A percentile compares a stretch with the other conserved stretches of the same genome.
Conservation (phyloP, 2,797 vertebrate genomes). For the Ispidina picta region DNA sequence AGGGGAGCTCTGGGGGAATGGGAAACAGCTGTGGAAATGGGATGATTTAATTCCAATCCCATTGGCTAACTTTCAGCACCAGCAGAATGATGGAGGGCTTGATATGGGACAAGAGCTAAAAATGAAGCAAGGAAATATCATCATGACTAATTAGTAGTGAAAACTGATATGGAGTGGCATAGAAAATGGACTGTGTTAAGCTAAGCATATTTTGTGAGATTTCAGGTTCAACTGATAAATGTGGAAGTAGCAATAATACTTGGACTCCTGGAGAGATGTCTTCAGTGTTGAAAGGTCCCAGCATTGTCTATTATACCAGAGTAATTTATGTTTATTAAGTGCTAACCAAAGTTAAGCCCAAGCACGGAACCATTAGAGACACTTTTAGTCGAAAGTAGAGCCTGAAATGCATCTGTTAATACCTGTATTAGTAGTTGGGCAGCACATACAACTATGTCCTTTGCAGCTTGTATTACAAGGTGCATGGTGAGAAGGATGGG, state of each 20-base stretch:
- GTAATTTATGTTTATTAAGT: not conserved
- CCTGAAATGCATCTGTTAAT: not conserved
- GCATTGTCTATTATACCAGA: not conserved
- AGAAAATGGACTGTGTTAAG: not conserved
- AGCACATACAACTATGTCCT: not conserved
- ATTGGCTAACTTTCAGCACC: not conserved
- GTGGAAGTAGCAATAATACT: not conserved
- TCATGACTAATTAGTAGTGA: not conserved
- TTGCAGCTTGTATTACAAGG: not conserved
- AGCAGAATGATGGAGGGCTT: not conserved
- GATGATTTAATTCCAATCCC: conserved; percentile 7
- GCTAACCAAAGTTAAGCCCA: not conserved
- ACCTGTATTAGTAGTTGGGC: not conserved
- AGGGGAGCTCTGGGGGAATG: not conserved
- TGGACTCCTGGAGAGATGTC: not conserved
- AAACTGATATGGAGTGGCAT: not conserved
- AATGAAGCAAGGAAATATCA: not conserved
- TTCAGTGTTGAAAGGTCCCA: not conserved
- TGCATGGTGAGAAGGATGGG: fast-evolving
- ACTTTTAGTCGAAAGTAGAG: not conserved
- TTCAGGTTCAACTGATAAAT: not conserved
- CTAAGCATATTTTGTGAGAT: not conserved
- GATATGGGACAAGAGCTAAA: not conserved
- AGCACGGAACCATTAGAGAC: not conserved
- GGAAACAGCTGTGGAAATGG: not conserved